Evolutionary conservation across 2,113 vertebrate species (phyloP).

Genomic region (Poecilia latipinna): DNA sequence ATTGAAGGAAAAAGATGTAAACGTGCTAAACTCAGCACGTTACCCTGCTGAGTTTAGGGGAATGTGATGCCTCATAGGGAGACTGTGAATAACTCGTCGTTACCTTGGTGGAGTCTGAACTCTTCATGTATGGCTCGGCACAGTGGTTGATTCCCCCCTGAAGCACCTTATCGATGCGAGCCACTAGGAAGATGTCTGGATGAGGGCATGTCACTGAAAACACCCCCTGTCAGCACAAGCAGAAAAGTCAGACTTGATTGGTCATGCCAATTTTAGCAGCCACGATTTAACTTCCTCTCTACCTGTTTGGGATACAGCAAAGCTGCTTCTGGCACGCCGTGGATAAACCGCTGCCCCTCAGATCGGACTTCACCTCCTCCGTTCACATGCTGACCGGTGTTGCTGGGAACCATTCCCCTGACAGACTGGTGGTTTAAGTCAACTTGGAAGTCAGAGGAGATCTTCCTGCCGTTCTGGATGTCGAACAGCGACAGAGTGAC

Average conservation of each 20-base stretch:
- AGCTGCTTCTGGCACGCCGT: slow-evolving; percentile 80
- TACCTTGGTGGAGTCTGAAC: slow-evolving; percentile 97
- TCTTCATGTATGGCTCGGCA: slow-evolving; percentile 97
- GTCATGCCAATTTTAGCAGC: not conserved
- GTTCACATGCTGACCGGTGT: slow-evolving; percentile 81
- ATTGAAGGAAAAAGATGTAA: not conserved
- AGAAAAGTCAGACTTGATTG: not conserved
- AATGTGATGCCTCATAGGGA: not conserved
- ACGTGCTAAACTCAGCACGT: too few relatives aligned
- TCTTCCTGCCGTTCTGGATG: slow-evolving; percentile 91
- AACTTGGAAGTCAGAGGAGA: slow-evolving; percentile 96
- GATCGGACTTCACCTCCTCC: slow-evolving; percentile 78
- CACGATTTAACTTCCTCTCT: not conserved
- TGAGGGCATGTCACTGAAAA: slow-evolving; percentile 96
- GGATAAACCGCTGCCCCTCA: slow-evolving; percentile 77
- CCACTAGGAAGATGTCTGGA: slow-evolving; percentile 96
- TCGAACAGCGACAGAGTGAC: slow-evolving; percentile 95
- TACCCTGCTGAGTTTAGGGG: slow-evolving; percentile 30
- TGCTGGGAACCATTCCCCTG: slow-evolving; percentile 84
- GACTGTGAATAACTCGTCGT: not conserved
- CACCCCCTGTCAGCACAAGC: slow-evolving; percentile 83
- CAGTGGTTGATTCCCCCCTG: slow-evolving; percentile 96
- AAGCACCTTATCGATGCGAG: slow-evolving; percentile 95
- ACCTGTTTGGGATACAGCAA: slow-evolving; percentile 95
- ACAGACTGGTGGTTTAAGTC: slow-evolving; percentile 94